Evolutionary conservation across 2,797 vertebrate genomes (phyloP).

Genomic region (Spinus pinus): DNA sequence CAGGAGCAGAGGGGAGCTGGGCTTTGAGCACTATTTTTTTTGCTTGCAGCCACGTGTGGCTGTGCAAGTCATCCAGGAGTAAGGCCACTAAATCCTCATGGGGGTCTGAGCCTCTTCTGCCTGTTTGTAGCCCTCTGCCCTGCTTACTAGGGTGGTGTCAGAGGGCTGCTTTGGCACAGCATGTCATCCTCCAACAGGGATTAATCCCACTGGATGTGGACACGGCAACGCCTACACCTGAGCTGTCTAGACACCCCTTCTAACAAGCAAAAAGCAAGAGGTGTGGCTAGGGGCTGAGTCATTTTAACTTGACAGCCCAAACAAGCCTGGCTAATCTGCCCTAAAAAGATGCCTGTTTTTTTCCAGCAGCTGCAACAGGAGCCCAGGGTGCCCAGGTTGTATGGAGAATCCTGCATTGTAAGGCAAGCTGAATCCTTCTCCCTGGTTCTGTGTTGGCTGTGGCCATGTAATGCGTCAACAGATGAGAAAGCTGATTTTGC

Average conservation of each 20-base stretch:
- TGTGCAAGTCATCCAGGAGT: background rate
- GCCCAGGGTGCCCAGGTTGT: background rate
- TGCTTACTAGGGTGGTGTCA: background rate
- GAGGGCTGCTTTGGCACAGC: background rate
- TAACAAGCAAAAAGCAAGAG: background rate
- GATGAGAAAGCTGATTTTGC: background rate
- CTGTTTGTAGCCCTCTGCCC: background rate
- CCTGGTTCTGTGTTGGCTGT: background rate
- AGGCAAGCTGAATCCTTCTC: background rate
- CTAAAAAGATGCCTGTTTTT: background rate
- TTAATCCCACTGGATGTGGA: background rate
- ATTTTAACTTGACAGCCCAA: background rate
- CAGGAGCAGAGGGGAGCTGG: background rate
- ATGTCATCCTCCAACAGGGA: background rate
- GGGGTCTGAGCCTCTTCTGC: background rate
- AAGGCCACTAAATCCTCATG: background rate
- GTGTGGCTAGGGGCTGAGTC: background rate
- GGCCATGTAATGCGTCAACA: background rate
- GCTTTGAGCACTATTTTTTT: background rate
- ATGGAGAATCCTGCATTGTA: background rate
- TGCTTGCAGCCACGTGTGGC: background rate
- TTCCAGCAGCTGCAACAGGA: background rate
- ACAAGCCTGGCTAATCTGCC: background rate
- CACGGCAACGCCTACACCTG: rapidly evolving
- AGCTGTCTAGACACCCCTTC: constrained; percentile 10